phyloP scores from a whole-genome alignment of 1,140 invertebrate species.

The Wasmannia auropunctata region DNA sequence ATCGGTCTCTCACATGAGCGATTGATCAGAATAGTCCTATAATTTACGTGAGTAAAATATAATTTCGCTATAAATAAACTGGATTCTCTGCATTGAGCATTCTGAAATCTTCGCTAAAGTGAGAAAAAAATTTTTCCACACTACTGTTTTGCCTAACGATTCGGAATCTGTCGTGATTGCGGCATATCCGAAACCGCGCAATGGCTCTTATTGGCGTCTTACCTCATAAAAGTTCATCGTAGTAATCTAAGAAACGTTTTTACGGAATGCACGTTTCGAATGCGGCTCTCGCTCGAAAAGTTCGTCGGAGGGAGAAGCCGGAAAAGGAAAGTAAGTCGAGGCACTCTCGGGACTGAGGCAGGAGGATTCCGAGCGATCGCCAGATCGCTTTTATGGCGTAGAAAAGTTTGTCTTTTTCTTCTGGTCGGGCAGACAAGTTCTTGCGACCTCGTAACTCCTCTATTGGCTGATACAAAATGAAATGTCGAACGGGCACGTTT shows the following conservation, averaged over 20 bases:
- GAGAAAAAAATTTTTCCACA: neutral
- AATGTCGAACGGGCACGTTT: slow-evolving; percentile 57
- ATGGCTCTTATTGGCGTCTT: neutral
- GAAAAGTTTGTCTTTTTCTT: slow-evolving; percentile 71
- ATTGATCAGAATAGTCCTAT: slow-evolving; percentile 14
- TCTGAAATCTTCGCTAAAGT: neutral
- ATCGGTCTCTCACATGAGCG: neutral
- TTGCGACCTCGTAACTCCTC: slow-evolving; percentile 71
- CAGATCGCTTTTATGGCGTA: slow-evolving; percentile 66
- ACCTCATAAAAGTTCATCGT: slow-evolving; percentile 38
- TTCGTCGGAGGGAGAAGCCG: slow-evolving; percentile 35
- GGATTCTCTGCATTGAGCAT: neutral
- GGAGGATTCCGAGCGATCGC: slow-evolving; percentile 71
- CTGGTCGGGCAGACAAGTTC: slow-evolving; percentile 67
- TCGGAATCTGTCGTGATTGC: slow-evolving; percentile 36
- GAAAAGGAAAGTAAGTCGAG: slow-evolving; percentile 48
- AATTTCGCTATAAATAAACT: neutral
- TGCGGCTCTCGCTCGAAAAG: slow-evolving; percentile 47
- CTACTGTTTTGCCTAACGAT: neutral
- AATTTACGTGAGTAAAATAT: slow-evolving; percentile 10
- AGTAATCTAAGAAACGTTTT: slow-evolving; percentile 61
- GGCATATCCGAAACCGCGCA: slow-evolving; percentile 22
- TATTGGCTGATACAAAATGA: slow-evolving; percentile 51
- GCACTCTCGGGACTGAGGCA: slow-evolving; percentile 21
- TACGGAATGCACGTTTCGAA: slow-evolving; percentile 32